phyloP scores from a whole-genome alignment of 2,113 vertebrate species.

The Cromileptes altivelis region DNA sequence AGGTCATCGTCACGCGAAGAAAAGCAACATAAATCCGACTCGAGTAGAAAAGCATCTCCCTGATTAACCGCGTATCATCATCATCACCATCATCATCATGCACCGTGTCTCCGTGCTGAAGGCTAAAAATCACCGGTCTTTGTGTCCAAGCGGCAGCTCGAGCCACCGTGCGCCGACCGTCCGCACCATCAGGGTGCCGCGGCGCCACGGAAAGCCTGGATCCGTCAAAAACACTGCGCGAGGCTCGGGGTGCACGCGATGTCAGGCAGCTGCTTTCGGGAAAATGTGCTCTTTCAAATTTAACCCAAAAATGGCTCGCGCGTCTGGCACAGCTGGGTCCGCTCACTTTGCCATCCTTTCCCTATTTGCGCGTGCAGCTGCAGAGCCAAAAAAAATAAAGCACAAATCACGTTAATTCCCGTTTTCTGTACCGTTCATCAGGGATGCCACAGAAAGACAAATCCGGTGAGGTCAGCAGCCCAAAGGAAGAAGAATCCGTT shows the following conservation, averaged over 20 bases:
- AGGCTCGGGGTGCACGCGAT: neutral
- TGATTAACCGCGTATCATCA: slow-evolving; percentile 6
- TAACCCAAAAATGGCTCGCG: neutral
- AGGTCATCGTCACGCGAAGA: slow-evolving; percentile 71
- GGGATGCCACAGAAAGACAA: neutral
- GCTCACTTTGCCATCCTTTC: slow-evolving; percentile 26
- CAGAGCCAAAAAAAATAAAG: neutral
- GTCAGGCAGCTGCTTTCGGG: neutral
- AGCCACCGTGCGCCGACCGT: slow-evolving; percentile 42
- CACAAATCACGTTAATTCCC: neutral
- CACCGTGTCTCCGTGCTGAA: neutral
- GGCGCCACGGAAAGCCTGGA: slow-evolving; percentile 30
- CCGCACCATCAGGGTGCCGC: slow-evolving; percentile 61
- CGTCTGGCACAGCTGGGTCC: slow-evolving; percentile 55
- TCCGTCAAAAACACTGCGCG: neutral
- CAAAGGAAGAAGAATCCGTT: neutral
- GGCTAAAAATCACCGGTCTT: slow-evolving; percentile 43
- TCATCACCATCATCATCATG: neutral
- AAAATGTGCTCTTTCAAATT: neutral
- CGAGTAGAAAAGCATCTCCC: slow-evolving; percentile 37
- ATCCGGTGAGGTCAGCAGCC: neutral
- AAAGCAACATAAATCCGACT: slow-evolving; percentile 43
- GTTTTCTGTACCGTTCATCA: neutral
- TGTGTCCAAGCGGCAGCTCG: slow-evolving; percentile 42
- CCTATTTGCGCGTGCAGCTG: neutral